Percentiles rank a stretch among this genome's conserved stretches.
Evolutionary conservation across 2,113 vertebrate species (phyloP).

Genomic region (Albula goreensis): DNA sequence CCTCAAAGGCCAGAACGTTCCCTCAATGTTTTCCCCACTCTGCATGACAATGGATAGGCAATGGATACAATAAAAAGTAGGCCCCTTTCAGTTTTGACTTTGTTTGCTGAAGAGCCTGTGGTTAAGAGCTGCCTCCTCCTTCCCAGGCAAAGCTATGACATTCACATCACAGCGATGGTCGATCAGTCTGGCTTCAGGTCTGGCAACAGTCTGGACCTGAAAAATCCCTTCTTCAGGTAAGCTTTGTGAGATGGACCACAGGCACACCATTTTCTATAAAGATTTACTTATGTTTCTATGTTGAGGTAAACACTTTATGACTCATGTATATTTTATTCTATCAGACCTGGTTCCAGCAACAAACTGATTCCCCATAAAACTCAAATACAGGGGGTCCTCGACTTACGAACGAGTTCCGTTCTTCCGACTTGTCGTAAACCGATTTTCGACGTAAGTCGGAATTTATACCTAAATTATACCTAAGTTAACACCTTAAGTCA

Average conservation of each 20-base stretch:
- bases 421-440: too few species aligned
- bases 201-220: constrained; percentile 74
- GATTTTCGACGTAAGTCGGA: too few species aligned
- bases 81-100: not conserved
- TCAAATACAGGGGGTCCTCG: too few species aligned
- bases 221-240: constrained; percentile 68
- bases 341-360: not conserved
- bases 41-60: too few species aligned
- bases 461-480: too few species aligned
- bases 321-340: not conserved
- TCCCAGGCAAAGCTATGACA: constrained; percentile 76
- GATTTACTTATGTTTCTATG: too few species aligned
- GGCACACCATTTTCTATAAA: not conserved
- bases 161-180: constrained; percentile 73
- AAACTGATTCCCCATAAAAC: not conserved
- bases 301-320: not conserved
- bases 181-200: constrained; percentile 80
- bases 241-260: not conserved
- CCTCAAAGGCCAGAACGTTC: not conserved
- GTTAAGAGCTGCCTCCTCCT: constrained; percentile 20
- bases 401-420: too few species aligned
- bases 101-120: not conserved
- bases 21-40: not conserved
- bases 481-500: too few species aligned
- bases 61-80: not conserved